Evolutionary conservation across 2,888 invertebrate species (phyloP).

Genomic region (Drosophila mercatorum): DNA sequence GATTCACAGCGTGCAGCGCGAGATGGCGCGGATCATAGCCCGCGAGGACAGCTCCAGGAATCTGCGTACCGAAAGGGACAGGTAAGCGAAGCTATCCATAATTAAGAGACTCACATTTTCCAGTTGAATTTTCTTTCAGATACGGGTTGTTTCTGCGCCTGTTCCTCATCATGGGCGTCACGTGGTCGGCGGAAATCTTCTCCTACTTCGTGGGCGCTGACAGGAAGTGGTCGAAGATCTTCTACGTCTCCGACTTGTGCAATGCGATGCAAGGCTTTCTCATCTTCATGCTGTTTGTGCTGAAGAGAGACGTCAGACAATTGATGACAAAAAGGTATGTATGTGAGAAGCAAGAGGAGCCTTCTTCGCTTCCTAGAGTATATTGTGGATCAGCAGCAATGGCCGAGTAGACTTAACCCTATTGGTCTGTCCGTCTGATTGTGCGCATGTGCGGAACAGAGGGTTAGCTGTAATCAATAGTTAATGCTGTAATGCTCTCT

Average conservation of each 20-base stretch:
- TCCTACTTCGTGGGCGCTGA: conserved; percentile 88
- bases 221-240: conserved; percentile 75
- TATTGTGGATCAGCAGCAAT: no score
- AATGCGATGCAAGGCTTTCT: conserved; percentile 87
- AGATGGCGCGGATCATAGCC: conserved; percentile 83
- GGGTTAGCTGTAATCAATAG: no score
- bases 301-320: conserved; percentile 86
- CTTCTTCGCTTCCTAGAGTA: no score
- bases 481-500: no score
- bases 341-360: no score
- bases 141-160: conserved; percentile 92
- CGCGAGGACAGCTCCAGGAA: conserved; percentile 82
- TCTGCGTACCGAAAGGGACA: conserved; percentile 83
- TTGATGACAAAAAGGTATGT: conserved; percentile 82
- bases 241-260: conserved; percentile 86
- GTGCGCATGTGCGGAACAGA: no score
- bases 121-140: conserved; percentile 84
- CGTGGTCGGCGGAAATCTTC: conserved; percentile 92
- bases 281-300: conserved; percentile 88
- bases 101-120: neutral
- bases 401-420: no score
- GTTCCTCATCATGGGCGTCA: conserved; percentile 94
- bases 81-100: conserved; percentile 58
- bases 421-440: no score
- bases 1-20: conserved; percentile 82